phyloP scores from a whole-genome alignment of 53 echinoderm and acorn worm species.

The Temnopleurus reevesii region DNA sequence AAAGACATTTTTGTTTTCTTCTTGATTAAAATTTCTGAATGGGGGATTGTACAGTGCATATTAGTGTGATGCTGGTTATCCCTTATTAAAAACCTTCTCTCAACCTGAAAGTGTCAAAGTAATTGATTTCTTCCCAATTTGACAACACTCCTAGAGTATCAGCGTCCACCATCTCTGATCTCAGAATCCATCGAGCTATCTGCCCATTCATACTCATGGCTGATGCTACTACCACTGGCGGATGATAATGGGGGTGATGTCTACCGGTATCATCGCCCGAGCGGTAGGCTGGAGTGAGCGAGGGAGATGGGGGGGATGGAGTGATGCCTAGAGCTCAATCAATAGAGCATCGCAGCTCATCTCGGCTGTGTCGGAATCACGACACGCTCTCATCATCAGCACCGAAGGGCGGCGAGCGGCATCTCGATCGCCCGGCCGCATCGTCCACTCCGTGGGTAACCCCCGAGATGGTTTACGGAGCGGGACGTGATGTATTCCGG shows the following conservation, averaged over 20 bases:
- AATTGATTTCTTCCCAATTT: slow-evolving; percentile 7
- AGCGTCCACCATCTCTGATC: background rate
- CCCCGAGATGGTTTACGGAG: background rate
- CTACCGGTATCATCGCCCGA: background rate
- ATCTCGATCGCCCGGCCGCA: background rate
- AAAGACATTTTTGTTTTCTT: background rate
- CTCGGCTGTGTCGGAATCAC: background rate
- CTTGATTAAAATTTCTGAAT: background rate
- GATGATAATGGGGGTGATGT: background rate
- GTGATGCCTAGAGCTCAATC: slow-evolving; percentile 31
- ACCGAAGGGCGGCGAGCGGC: background rate
- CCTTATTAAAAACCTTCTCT: background rate
- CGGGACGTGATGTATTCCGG: background rate
- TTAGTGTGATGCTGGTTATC: background rate
- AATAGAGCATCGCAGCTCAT: slow-evolving; percentile 34
- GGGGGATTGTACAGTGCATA: background rate
- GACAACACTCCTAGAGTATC: slow-evolving; percentile 11
- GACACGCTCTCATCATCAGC: background rate
- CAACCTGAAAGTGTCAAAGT: background rate
- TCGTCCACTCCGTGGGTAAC: background rate
- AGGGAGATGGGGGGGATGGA: background rate
- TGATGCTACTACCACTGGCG: background rate
- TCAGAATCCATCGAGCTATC: slow-evolving; percentile 12
- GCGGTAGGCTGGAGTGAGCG: background rate
- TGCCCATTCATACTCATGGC: background rate